Percentiles rank a stretch among this genome's conserved stretches.
These are phyloP conservation scores for Blera fallax DNA, from an alignment of 2,888 invertebrate genomes.

Conservation along the genomic window DNA sequence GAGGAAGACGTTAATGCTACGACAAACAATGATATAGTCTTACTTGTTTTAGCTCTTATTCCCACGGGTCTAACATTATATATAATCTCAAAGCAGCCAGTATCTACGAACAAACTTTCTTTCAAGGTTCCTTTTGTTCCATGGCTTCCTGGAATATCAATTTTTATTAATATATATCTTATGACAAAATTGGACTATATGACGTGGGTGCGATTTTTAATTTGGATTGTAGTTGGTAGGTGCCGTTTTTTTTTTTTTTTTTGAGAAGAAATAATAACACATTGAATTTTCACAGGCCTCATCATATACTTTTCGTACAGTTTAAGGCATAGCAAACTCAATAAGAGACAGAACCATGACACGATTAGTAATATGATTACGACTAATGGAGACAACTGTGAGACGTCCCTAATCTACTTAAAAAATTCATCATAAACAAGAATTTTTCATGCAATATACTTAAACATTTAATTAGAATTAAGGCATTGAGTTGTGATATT, in stretches of 20 bases:
- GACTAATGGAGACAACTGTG: not conserved
- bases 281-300: slow-evolving; percentile 81
- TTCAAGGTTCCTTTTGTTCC: slow-evolving; percentile 92
- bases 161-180: slow-evolving; percentile 91
- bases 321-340: slow-evolving; percentile 82
- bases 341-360: not conserved
- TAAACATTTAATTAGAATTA: not conserved
- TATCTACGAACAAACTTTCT: slow-evolving; percentile 84
- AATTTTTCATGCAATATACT: no score
- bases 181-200: slow-evolving; percentile 86
- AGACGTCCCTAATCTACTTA: not conserved
- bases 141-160: slow-evolving; percentile 90
- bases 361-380: not conserved
- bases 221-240: slow-evolving; percentile 90
- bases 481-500: not conserved
- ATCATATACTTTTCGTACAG: slow-evolving; percentile 85
- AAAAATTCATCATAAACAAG: not conserved
- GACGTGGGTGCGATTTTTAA: slow-evolving; percentile 92
- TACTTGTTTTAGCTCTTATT: slow-evolving; percentile 74
- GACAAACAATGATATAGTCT: slow-evolving; percentile 67
- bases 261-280: not conserved
- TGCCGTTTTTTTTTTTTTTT: not conserved
- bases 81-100: slow-evolving; percentile 85
- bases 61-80: slow-evolving; percentile 82
- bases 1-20: slow-evolving; percentile 75